phyloP scores from a whole-genome alignment of 2,888 invertebrate species.

The Zelleria hepariella region DNA sequence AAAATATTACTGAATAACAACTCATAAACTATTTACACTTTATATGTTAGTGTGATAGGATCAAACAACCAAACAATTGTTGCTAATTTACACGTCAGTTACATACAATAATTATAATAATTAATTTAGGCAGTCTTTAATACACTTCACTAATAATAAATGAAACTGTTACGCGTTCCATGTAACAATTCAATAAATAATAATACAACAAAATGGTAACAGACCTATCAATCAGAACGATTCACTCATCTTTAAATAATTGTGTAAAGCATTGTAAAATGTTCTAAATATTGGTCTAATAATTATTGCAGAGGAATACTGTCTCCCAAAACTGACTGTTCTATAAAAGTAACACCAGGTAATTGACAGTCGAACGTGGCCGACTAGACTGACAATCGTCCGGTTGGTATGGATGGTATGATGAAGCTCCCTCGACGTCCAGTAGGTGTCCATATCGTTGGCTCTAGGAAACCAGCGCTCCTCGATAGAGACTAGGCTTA shows the following conservation, averaged over 20 bases:
- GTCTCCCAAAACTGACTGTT: background rate
- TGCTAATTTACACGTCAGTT: conserved; percentile 51
- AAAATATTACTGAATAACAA: background rate
- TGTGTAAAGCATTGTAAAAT: conserved; percentile 48
- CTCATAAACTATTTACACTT: conserved; percentile 2
- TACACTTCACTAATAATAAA: conserved; percentile 52
- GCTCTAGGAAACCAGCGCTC: background rate
- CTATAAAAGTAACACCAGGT: background rate
- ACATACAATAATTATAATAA: conserved; percentile 49
- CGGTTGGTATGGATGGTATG: background rate
- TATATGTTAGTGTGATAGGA: conserved; percentile 20
- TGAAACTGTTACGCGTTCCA: conserved; percentile 48
- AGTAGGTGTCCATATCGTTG: background rate
- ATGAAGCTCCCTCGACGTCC: background rate
- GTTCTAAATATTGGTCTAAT: conserved; percentile 70
- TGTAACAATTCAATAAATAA: conserved; percentile 56
- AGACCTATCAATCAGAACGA: conserved; percentile 47
- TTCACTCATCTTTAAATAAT: conserved; percentile 16
- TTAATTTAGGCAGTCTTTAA: conserved; percentile 71
- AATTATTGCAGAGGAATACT: conserved; percentile 54
- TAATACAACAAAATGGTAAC: conserved; percentile 64
- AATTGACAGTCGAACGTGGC: background rate
- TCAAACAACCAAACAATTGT: conserved; percentile 40
- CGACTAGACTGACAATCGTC: background rate
- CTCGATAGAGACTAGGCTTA: background rate